phyloP scores from a whole-genome alignment of 2,113 vertebrate genomes.

The Muscicapa adusta region DNA sequence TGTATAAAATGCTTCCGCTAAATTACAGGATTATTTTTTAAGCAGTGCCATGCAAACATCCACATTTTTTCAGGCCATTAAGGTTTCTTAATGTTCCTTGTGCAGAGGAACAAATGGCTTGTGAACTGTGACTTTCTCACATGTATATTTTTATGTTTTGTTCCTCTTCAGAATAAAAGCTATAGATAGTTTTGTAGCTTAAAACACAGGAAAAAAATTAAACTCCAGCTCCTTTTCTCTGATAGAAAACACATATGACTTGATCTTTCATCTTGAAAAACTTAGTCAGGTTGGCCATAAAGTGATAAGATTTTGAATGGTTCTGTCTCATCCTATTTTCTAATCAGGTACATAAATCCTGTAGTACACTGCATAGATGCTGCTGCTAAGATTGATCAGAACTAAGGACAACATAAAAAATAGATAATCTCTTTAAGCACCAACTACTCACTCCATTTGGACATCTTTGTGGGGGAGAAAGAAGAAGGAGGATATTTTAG shows the following conservation, averaged over 20 bases:
- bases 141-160: neutral
- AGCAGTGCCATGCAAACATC: neutral
- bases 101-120: neutral
- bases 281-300: neutral
- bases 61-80: neutral
- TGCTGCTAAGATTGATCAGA: neutral
- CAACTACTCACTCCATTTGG: neutral
- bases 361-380: neutral
- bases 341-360: neutral
- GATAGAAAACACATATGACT: neutral
- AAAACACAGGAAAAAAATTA: neutral
- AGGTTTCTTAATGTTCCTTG: neutral
- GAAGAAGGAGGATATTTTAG: neutral
- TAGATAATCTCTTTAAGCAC: neutral
- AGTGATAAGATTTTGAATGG: neutral
- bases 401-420: neutral
- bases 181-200: neutral
- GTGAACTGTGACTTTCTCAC: neutral
- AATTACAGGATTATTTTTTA: neutral
- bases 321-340: neutral
- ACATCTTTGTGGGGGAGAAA: neutral
- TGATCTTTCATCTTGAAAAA: constrained; percentile 20
- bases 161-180: neutral
- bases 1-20: neutral
- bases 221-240: neutral